Evolutionary conservation across 2,113 vertebrate genomes (phyloP).

Genomic region (Coregonus clupeaformis): DNA sequence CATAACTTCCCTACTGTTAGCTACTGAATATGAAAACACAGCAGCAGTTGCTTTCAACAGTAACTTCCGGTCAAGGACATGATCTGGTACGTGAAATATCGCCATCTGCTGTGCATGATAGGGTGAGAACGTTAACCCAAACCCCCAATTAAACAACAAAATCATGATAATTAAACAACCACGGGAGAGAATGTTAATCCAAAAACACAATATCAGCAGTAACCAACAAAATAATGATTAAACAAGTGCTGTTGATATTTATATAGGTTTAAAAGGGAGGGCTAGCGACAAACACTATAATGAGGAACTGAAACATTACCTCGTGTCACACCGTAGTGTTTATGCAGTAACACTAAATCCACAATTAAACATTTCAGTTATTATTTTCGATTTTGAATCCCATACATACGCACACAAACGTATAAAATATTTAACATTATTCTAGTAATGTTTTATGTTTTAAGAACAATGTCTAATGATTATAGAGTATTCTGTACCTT

Average conservation of each 20-base stretch:
- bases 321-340: slow-evolving; percentile 6
- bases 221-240: not conserved
- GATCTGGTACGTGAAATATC: not conserved
- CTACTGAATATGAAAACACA: not conserved
- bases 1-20: not conserved
- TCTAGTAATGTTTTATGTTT: not conserved
- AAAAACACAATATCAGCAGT: no score
- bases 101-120: not conserved
- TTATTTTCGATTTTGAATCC: not conserved
- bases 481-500: no score
- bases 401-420: not conserved
- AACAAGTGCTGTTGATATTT: not conserved
- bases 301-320: not conserved
- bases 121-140: no score
- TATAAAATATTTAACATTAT: not conserved
- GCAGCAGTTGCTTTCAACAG: slow-evolving; percentile 37
- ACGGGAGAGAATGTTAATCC: no score
- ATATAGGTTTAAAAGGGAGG: not conserved
- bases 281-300: not conserved
- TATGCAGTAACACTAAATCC: not conserved
- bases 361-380: not conserved
- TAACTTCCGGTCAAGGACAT: not conserved
- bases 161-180: no score
- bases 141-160: no score
- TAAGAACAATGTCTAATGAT: not conserved